phyloP scores from a whole-genome alignment of 2,888 invertebrate genomes.

The Eremobia ochroleuca region DNA sequence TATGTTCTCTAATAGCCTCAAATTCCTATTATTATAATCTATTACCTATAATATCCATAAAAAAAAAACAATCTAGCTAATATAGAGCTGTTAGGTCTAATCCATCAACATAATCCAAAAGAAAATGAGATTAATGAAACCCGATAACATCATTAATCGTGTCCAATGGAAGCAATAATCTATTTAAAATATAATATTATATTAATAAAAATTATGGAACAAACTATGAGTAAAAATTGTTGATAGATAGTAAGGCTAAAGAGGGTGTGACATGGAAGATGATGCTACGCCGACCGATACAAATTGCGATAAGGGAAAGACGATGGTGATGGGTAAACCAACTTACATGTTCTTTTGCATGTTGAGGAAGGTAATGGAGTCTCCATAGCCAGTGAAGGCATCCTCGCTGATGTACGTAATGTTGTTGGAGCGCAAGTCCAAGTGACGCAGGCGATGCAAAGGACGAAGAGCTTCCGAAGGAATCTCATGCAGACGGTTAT shows the following conservation, averaged over 20 bases:
- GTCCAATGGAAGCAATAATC: not conserved
- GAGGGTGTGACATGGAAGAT: not conserved
- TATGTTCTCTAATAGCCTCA: not conserved
- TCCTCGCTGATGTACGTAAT: constrained; percentile 96
- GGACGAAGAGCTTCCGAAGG: constrained; percentile 96
- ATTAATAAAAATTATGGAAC: not conserved
- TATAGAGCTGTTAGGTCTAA: not conserved
- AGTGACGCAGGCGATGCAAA: constrained; percentile 96
- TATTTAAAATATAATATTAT: not conserved
- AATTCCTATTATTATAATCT: not conserved
- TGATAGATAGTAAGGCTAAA: no score
- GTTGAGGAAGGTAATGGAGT: constrained; percentile 97
- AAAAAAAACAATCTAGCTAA: not conserved
- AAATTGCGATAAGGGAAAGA: not conserved
- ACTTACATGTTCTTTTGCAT: constrained; percentile 97
- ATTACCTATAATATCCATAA: not conserved
- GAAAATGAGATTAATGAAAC: not conserved
- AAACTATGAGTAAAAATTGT: not conserved
- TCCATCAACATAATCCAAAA: not conserved
- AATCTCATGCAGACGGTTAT: constrained; percentile 96
- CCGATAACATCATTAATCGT: not conserved
- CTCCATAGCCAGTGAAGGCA: constrained; percentile 96
- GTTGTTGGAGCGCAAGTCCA: constrained; percentile 97
- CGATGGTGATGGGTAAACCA: not conserved
- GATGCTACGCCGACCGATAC: not conserved